These are phyloP conservation scores for Setophaga kirtlandii DNA, from an alignment of 2,113 vertebrate species.

Conservation along the genomic window DNA sequence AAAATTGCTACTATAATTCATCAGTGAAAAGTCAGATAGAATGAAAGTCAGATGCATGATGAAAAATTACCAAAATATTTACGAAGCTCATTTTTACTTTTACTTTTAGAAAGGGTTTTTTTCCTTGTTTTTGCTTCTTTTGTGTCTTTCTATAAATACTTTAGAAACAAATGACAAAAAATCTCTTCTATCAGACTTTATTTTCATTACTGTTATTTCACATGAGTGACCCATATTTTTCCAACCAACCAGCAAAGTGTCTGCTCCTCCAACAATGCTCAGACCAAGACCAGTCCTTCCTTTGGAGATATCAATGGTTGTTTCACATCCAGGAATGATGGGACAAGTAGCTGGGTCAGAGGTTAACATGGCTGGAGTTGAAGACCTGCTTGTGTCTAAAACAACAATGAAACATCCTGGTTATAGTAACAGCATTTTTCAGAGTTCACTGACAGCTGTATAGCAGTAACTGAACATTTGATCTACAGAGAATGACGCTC, in stretches of 20 bases:
- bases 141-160: not conserved
- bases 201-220: not conserved
- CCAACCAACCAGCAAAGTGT: slow-evolving; percentile 90
- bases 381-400: slow-evolving; percentile 87
- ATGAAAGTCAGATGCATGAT: not conserved
- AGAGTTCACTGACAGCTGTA: not conserved
- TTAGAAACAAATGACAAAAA: not conserved
- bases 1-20: not conserved
- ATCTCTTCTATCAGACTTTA: not conserved
- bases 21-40: not conserved
- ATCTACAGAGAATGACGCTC: not conserved
- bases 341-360: slow-evolving; percentile 92
- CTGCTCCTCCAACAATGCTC: slow-evolving; percentile 95
- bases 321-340: slow-evolving; percentile 97
- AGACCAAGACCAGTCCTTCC: slow-evolving; percentile 93
- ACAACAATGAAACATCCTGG: not conserved
- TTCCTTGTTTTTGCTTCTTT: not conserved
- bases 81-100: not conserved
- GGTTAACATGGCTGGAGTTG: slow-evolving; percentile 84
- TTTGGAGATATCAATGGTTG: slow-evolving; percentile 96
- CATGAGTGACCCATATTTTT: not conserved
- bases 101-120: not conserved
- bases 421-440: not conserved
- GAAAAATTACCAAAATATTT: not conserved
- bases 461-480: not conserved